Percentiles rank a stretch among this genome's conserved stretches.
Conservation (phyloP, 2,113 vertebrate species). For the Poeciliopsis prolifica region DNA sequence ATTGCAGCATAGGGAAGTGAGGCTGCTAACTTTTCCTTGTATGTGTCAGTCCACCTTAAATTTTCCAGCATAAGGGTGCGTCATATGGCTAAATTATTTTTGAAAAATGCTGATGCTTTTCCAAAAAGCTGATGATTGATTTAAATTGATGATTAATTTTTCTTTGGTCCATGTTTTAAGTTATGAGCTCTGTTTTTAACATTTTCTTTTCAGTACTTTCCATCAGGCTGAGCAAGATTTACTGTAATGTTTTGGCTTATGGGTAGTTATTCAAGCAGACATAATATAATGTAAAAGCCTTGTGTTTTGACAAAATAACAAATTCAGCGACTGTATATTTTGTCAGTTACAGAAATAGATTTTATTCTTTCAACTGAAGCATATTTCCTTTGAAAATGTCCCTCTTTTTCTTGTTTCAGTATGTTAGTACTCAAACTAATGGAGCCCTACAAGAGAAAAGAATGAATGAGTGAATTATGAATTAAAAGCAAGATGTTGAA, state of each 20-base stretch:
- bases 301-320: neutral
- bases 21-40: neutral
- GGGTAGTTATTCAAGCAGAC: neutral
- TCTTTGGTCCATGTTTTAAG: neutral
- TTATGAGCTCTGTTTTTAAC: neutral
- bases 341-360: neutral
- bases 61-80: neutral
- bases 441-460: neutral
- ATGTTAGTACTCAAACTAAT: neutral
- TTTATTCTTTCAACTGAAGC: neutral
- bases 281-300: neutral
- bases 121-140: neutral
- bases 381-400: neutral
- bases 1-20: conserved; percentile 19
- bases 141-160: neutral
- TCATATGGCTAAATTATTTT: neutral
- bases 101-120: neutral
- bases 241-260: too few species aligned
- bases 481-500: neutral
- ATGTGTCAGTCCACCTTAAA: neutral
- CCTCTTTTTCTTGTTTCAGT: neutral
- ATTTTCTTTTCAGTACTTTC: neutral
- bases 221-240: too few species aligned
- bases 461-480: too few species aligned
- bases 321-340: neutral